These are phyloP conservation scores for Agrenia bidenticulata DNA, from an alignment of 2,888 invertebrate genomes.

Conservation along the genomic window DNA sequence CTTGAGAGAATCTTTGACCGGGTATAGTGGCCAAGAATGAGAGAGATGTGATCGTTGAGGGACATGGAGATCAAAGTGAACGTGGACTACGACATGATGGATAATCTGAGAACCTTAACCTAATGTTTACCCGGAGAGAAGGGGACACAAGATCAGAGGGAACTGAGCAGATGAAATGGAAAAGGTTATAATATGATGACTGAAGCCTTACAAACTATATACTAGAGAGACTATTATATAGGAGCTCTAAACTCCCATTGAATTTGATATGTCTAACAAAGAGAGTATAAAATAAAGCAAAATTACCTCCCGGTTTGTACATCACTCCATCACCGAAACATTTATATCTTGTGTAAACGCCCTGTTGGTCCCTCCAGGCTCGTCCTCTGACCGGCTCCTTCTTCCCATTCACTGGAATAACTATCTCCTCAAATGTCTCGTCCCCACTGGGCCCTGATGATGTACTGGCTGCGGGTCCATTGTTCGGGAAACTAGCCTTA, in stretches of 20 bases:
- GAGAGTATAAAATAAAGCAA: not conserved
- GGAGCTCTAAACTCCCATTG: too few relatives aligned
- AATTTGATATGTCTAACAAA: too few relatives aligned
- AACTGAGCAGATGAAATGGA: constrained; percentile 9
- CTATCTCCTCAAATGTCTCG: constrained; percentile 50
- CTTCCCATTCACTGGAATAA: constrained; percentile 54
- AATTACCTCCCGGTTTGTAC: constrained; percentile 57
- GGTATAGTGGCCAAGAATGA: too few relatives aligned
- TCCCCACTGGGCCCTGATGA: not conserved
- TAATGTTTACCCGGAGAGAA: constrained; percentile 8
- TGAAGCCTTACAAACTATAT: too few relatives aligned
- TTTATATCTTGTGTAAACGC: constrained; percentile 54
- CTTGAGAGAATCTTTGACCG: too few relatives aligned
- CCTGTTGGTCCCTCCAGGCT: constrained; percentile 54
- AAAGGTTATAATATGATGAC: not conserved
- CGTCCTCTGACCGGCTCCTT: constrained; percentile 54
- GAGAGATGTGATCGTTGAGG: too few relatives aligned
- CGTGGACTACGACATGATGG: too few relatives aligned
- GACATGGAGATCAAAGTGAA: too few relatives aligned
- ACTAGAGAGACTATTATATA: too few relatives aligned
- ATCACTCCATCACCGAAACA: constrained; percentile 54
- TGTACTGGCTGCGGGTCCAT: constrained; percentile 2
- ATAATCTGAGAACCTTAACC: too few relatives aligned
- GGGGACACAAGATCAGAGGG: constrained; percentile 6
- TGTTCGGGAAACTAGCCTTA: not conserved